Base-by-base conservation (phyloP, 2,888 invertebrate species). In the Pollenia griseotomentosa region DNA sequence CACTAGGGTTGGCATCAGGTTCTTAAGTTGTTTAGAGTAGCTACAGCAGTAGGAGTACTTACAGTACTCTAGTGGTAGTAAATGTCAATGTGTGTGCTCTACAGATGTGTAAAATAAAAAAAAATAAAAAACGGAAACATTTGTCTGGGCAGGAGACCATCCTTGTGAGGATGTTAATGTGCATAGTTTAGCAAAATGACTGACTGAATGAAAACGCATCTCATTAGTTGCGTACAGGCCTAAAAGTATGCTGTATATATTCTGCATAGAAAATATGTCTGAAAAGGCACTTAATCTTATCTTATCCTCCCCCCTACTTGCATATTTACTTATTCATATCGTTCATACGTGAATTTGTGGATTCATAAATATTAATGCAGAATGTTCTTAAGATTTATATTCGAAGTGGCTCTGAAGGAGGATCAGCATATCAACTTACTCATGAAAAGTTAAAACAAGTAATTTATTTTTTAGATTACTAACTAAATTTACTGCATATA, bases 141-240 rank as follows among this genome's bases (percentile, higher is more conserved):
- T 53, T 57, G 14, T 14, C 11, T 40, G 6, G 12, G 14, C n/a
- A 19, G 10, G 16, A 33, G 8, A 74, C 51, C 11, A 42, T 7
- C 65, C 14, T 40, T 8, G 19, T 57, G 14, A 66, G 55, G 12
- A 68, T 74, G 19, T 66, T 74, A 84, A 84, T 73, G 59, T 61
- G 14, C 79, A 66, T 84, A 84, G 84, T 84, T 84, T 84, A 84
- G 84, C 68, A n/a, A 79, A 84, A 84, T 84, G 63, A 66, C 78
- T 79, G 78, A 14, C 66, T 66, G 66, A 48, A 78, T 53, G 44
- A 78, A 73, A 84, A 74, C 68, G 79, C 84, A 79, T 84, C 84
- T 74, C 66, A 84, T 84, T 79, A 79, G 44, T 66, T 53, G 73
- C 44, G 57, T 84, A 8, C 7, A 33, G 10, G 42, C 73, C 79